Base-by-base conservation (phyloP, 1,140 invertebrate genomes). In the Goniozus legneri region DNA sequence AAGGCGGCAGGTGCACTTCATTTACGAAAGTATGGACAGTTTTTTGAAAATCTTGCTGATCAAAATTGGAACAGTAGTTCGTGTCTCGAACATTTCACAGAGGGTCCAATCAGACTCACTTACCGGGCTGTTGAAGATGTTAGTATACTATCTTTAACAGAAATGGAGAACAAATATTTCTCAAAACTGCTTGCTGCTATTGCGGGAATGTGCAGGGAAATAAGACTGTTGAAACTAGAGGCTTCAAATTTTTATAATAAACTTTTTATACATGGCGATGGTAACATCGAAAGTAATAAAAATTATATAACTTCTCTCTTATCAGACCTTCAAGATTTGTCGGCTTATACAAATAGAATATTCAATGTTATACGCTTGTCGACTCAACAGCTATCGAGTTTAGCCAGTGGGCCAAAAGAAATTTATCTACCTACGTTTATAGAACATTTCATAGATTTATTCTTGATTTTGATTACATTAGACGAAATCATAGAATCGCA, bases 131-230 rank as follows among this genome's bases (percentile, higher is more conserved):
- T 74, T 52, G 88, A 91, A 71, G 75, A 83, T 56, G 79, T 84
- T 8, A 76, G 78, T 19, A 63, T 90, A 31, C 69, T 87, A 19
- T 80, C 88, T 51, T 65, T 92, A 30, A 81, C 88, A 15, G 82
- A 87, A 52, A 90, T 87, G 18, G 89, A 94, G 69, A 91, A 91
- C 69, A 86, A 88, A 66, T 75, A 84, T 14, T 79, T 92, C 45
- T 89, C 89, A 42, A 91, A 91, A 76, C 80, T 92, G 13, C 73
- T 94, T n/a, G 84, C 84, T 21, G 87, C 89, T 1, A 80, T 93
- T 34, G 82, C 84, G n/a, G 81, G 86, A 30, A 74, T 91, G 0
- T 92, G 88, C 69, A 77, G 83, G 57, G 91, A 93, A 76, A 83
- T 91, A 43, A 72, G 82, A 38, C 57, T 77, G 24, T 69, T 93